These are phyloP conservation scores for Drosophila seguyi DNA, from an alignment of 1,140 invertebrate genomes.

Conservation along the genomic window DNA sequence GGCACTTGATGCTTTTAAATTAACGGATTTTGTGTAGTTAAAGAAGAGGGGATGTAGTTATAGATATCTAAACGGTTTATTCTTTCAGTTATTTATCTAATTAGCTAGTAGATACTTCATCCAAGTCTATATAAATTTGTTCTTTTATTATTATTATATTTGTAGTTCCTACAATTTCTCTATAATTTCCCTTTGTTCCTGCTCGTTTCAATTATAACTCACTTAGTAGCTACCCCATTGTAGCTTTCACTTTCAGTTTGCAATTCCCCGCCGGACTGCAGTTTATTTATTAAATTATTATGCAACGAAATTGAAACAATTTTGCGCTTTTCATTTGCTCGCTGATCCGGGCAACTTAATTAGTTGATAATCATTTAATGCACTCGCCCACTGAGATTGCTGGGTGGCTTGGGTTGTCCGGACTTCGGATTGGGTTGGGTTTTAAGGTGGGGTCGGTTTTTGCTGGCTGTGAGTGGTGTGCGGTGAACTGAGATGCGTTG, in stretches of 20 bases:
- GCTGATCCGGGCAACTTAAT: constrained; percentile 62
- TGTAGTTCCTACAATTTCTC: neutral
- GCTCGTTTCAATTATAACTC: neutral
- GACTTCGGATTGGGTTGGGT: no score
- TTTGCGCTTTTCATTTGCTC: constrained; percentile 30
- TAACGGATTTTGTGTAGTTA: no score
- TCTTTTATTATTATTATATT: no score
- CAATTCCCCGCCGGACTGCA: constrained; percentile 16
- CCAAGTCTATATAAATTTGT: no score
- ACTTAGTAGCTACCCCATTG: constrained; percentile 1
- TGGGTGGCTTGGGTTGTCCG: neutral
- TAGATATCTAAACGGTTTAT: neutral
- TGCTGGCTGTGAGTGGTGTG: constrained; percentile 20
- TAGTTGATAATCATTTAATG: constrained; percentile 81
- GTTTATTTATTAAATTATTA: constrained; percentile 40
- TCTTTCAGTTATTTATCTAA: neutral
- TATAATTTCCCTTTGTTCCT: neutral
- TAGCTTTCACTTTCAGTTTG: neutral
- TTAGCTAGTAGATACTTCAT: no score
- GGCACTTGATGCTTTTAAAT: neutral
- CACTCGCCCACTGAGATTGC: constrained; percentile 55
- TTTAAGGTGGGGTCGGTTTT: neutral
- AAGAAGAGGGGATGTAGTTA: no score
- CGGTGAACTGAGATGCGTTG: constrained; percentile 27
- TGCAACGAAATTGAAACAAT: constrained; percentile 41